These are phyloP conservation scores for Syndactyla subalaris DNA, from an alignment of 2,797 vertebrate genomes.

Conservation along the genomic window DNA sequence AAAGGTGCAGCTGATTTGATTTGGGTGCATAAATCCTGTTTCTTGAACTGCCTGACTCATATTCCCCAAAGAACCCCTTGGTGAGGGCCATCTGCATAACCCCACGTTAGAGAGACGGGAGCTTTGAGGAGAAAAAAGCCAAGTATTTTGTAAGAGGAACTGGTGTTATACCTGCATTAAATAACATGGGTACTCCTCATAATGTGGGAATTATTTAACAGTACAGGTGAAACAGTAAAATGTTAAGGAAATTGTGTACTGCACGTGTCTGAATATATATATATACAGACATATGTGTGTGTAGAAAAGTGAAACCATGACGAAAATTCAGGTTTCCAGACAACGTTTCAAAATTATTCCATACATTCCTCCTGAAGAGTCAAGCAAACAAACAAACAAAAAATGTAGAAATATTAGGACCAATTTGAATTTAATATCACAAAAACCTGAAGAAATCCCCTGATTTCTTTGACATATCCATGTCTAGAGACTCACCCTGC, in stretches of 20 bases:
- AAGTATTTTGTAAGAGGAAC: not conserved
- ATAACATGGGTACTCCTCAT: not conserved
- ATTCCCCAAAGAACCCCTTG: not conserved
- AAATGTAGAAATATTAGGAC: not conserved
- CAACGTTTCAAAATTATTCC: not conserved
- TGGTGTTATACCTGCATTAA: not conserved
- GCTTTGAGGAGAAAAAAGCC: not conserved
- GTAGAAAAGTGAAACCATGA: not conserved
- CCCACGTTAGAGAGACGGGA: accelerated
- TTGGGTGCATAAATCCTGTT: not conserved
- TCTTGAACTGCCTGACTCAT: not conserved
- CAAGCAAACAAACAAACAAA: not conserved
- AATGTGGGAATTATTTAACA: not conserved
- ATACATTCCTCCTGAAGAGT: not conserved
- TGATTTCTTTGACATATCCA: not conserved
- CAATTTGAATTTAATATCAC: not conserved
- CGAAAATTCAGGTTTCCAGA: not conserved
- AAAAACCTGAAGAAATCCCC: not conserved
- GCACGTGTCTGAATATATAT: not conserved
- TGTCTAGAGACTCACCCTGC: not conserved
- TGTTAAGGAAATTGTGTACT: not conserved
- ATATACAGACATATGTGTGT: not conserved
- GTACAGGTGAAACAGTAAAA: not conserved
- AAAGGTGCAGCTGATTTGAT: not conserved
- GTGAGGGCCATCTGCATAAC: not conserved